These are phyloP conservation scores for Epizoanthus fatuus DNA, from an alignment of 92 coral and sea anemone genomes.

Conservation along the genomic window DNA sequence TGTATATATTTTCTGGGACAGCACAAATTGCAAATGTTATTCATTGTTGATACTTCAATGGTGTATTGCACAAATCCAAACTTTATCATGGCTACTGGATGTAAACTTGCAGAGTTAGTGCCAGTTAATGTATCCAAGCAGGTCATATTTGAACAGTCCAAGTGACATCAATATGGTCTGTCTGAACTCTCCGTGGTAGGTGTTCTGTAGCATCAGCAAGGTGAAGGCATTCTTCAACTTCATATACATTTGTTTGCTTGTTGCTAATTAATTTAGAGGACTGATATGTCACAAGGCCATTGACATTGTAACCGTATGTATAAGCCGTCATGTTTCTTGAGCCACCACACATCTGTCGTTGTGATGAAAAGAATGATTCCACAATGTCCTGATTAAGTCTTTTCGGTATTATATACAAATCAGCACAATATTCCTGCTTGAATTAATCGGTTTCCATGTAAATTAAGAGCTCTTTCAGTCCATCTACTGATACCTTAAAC, in stretches of 20 bases:
- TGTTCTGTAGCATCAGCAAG: constrained; percentile 13
- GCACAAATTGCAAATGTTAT: too few species aligned
- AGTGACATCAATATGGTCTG: too few species aligned
- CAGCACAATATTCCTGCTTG: not conserved
- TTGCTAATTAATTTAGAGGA: constrained; percentile 43
- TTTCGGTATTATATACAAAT: not conserved
- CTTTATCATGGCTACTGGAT: too few species aligned
- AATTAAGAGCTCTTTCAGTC: constrained; percentile 6
- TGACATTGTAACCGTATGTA: constrained; percentile 58
- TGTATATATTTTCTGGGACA: too few species aligned
- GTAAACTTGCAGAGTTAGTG: too few species aligned
- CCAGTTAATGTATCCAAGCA: too few species aligned
- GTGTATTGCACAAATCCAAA: too few species aligned
- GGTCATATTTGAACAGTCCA: too few species aligned
- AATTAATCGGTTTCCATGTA: constrained; percentile 5
- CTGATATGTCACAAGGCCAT: constrained; percentile 24
- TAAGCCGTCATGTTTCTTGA: constrained; percentile 55
- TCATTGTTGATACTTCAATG: too few species aligned
- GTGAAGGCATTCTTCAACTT: constrained; percentile 30
- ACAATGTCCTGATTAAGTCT: constrained; percentile 51
- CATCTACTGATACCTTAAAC: not conserved
- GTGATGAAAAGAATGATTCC: constrained; percentile 55
- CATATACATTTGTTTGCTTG: constrained; percentile 50
- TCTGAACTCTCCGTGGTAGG: constrained; percentile 4
- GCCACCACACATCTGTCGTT: constrained; percentile 50